These are phyloP conservation scores for Watsonalla cultraria DNA, from an alignment of 2,888 invertebrate species.

Conservation along the genomic window DNA sequence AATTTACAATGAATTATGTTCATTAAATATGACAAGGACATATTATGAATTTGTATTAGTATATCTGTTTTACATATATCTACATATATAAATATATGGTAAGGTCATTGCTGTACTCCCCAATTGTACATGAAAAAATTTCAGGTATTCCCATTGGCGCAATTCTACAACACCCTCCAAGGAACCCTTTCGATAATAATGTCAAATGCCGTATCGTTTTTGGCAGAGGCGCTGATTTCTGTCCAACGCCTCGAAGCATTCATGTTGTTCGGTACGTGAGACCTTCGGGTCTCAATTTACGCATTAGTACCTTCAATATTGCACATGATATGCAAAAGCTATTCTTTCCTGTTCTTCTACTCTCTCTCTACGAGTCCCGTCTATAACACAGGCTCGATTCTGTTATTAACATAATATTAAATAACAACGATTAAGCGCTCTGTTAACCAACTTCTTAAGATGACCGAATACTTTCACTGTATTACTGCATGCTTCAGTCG, in stretches of 20 bases:
- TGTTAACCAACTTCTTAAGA: neutral
- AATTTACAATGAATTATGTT: too few relatives aligned
- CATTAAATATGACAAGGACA: too few relatives aligned
- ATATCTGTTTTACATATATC: too few relatives aligned
- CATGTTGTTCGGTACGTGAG: constrained; percentile 73
- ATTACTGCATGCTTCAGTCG: neutral
- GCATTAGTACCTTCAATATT: constrained; percentile 5
- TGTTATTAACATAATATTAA: constrained; percentile 16
- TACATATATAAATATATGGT: neutral
- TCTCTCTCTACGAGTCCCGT: constrained; percentile 33
- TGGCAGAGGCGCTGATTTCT: constrained; percentile 80
- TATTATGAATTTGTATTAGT: too few relatives aligned
- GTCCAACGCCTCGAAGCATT: constrained; percentile 80
- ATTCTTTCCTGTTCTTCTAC: constrained; percentile 7
- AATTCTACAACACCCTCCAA: constrained; percentile 82
- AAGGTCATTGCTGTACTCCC: neutral
- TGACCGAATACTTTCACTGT: neutral
- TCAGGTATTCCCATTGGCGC: constrained; percentile 80
- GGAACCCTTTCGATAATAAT: constrained; percentile 80
- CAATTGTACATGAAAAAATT: constrained; percentile 33
- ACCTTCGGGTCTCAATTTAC: constrained; percentile 22
- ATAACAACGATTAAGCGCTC: neutral
- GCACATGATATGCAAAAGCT: constrained; percentile 13
- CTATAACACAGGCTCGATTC: constrained; percentile 37
- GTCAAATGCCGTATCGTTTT: constrained; percentile 77